Percentiles rank a stretch among this genome's conserved stretches.
phyloP scores from a whole-genome alignment of 2,888 invertebrate species.

The Hirudinaria manillensis region DNA sequence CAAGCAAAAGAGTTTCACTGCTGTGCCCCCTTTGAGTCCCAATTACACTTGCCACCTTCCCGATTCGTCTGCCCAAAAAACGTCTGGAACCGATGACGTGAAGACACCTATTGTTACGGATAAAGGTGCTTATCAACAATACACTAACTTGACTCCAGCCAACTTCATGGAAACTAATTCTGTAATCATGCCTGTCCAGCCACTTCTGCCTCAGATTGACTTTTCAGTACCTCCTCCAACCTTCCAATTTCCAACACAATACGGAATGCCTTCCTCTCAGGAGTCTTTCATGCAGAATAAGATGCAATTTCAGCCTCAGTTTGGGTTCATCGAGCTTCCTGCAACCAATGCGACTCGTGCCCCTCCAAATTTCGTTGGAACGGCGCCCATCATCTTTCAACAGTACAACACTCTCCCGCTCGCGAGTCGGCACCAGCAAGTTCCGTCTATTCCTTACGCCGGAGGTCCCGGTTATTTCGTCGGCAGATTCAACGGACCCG shows the following conservation, averaged over 20 bases:
- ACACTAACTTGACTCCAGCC: background rate
- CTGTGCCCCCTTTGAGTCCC: background rate
- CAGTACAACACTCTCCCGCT: background rate
- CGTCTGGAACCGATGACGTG: background rate
- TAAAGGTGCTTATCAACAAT: background rate
- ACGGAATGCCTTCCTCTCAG: constrained; percentile 8
- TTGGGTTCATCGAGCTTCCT: constrained; percentile 6
- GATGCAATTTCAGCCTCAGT: constrained; percentile 10
- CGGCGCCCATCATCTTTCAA: background rate
- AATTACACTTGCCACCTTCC: background rate
- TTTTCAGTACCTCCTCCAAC: constrained; percentile 3
- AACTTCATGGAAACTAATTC: background rate
- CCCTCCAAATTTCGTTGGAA: background rate
- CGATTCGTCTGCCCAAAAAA: background rate
- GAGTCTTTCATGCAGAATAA: background rate
- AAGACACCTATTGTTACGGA: too few species aligned
- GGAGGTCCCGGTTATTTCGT: background rate
- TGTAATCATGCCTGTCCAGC: background rate
- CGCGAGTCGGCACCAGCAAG: background rate
- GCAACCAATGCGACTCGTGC: background rate
- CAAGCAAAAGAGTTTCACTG: background rate
- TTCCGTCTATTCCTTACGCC: background rate
- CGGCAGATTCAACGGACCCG: background rate
- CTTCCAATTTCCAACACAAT: background rate
- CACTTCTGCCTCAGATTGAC: background rate